Evolutionary conservation across 2,113 vertebrate genomes (phyloP), one percentile per base, ranked within the genome.

Genomic region (Trematomus loennbergii): DNA sequence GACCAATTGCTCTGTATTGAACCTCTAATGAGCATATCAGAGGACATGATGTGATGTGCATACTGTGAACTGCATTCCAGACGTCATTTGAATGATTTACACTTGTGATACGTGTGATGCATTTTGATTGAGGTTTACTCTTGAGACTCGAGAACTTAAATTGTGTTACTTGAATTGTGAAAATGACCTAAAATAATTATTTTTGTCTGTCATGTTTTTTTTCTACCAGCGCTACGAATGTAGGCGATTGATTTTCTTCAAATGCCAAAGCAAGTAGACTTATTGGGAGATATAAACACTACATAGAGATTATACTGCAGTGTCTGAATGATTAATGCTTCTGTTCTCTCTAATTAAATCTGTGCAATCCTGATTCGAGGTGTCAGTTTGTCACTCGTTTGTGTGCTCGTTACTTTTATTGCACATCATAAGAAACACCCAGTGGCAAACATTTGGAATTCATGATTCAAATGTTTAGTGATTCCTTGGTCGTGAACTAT

Each of bases 341-440:
- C 66, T 62, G 43, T 52, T 64, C 45, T 66, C 17, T 79, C 12
- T 82, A 50, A 92, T 86, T 88, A 91, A 93, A 91, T 83, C 46
- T 74, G 69, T 83, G 45, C 75, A 82, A 68, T 88, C 9, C 16
- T 74, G 55, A 62, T 48, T 9, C 0, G 3, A 68, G 20, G 33
- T 61, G 45, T 57, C 49, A 10, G 54, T 65, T 61, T 69, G n/a
- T 81, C 66, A 16, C 74, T 69, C 58, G 36, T 85, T 85, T 85
- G 36, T 72, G 58, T 75, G 62, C 53, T 61, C 9, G 20, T 36
- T 71, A 7, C 25, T 64, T 84, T 82, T 74, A 77, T 75, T 48
- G 58, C 52, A 60, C 54, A 65, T 77, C 52, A 49, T 40, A 2
- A 76, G 52, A 11, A 70, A 55, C 16, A 17, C 2, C 2, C 13